Base-by-base conservation (phyloP, 2,797 vertebrate species). In the Scyliorhinus canicula region DNA sequence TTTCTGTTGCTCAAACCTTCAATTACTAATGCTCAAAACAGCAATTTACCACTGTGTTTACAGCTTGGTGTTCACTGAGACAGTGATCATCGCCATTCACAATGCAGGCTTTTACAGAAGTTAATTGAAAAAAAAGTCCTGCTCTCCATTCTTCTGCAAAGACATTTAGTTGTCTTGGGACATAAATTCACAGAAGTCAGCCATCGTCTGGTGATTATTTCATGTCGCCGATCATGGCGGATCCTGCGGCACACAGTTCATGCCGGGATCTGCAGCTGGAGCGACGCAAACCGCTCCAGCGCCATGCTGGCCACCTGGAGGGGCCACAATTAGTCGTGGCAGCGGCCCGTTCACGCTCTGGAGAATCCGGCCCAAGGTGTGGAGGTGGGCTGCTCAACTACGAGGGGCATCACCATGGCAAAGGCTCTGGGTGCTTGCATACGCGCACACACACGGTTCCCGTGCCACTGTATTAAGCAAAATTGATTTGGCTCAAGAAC, bases 21-120 rank as follows among this genome's bases (percentile, higher is more conserved):
- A 57, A 88, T 88, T 57, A 88, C 85, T 57, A 60, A n/a, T 88
- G 55, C 85, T 31, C 85, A 35, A 35, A 88, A 57, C 85, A 88
- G 28, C 85, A 88, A 57, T 88, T 88, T 60, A 57, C 85, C 26
- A 14, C 85, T 60, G 85, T 50, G 85, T 88, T 88, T 88, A 60
- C 85, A 57, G 31, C 85, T 35, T 31, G n/a, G 52, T n/a, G 14
- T 88, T 57, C 55, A 57, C 5, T 5, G 0, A 57, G 85, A 88
- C 85, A 60, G 50, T 50, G 35, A 57, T 88, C 52, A 14, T 60
- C 57, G 85, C 52, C 52, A 88, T 57, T 88, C 12, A 55, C 52
- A 6, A 57, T 55, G 57, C 31, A 4, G 31, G 4, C 14, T 52
- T 60, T 88, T 88, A 31, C 52, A 57, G 31, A 88, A 57, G 35